Base-by-base conservation (phyloP, 1,140 invertebrate genomes). In the Acyrthosiphon pisum region DNA sequence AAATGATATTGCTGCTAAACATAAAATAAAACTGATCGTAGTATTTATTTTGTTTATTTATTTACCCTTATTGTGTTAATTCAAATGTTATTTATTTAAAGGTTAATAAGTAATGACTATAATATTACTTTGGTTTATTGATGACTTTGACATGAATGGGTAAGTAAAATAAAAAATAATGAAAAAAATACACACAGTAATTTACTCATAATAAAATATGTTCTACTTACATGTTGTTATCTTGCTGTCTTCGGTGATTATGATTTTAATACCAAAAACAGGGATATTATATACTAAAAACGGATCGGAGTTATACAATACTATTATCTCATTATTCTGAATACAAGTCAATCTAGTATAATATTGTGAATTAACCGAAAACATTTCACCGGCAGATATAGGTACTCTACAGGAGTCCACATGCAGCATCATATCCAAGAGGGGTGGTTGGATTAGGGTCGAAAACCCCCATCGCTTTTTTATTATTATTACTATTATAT, bases 201-300 rank as follows among this genome's bases (percentile, higher is more conserved):
- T n/a, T 76, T 76, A 76, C 30, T 76, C n/a, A 18, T 41, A 60
- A 30, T 41, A 90, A 37, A 60, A 60, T 30, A 60, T 90, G 11
- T 81, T 91, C 18, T 91, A 91, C 90, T 91, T 81, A 91, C 90
- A 91, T 91, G 90, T 35, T 91, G 60, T 81, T n/a, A 26, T 76
- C 35, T 48, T 35, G 26, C 41, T 46, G 26, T 91, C 68, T 81
- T 68, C 60, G 4, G 22, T 30, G 26, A 35, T 44, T 46, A 6
- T 91, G 37, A 50, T 48, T 35, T n/a, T 22, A 18, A n/a, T 68
- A 35, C 30, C 30, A 6, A 46, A 91, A 91, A 68, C 30, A 9
- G 18, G 6, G 56, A 68, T 6, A n/a, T 91, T 91, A 56, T 91
- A 91, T 91, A 91, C 41, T 26, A 8, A 48, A 26, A 53, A 50